Evolutionary conservation across 1,140 invertebrate genomes (phyloP).

Genomic region (Anastrepha obliqua): DNA sequence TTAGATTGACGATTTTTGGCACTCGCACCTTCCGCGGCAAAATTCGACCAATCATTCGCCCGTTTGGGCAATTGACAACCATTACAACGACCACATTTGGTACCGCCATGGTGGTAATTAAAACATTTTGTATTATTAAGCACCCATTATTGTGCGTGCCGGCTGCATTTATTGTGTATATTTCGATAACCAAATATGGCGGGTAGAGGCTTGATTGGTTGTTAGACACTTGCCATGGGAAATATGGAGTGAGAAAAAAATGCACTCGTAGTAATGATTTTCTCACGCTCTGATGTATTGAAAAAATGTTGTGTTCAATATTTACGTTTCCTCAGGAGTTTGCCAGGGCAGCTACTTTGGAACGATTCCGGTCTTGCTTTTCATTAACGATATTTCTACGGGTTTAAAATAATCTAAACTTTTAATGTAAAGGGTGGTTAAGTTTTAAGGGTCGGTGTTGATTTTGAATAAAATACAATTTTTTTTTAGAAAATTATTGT

Average conservation of each 20-base stretch:
- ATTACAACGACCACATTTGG: constrained; percentile 28
- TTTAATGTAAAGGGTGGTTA: too few relatives aligned
- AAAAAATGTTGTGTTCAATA: too few relatives aligned
- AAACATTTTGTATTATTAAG: constrained; percentile 35
- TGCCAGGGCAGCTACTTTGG: too few relatives aligned
- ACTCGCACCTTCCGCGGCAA: constrained; percentile 30
- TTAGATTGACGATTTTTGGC: constrained; percentile 22
- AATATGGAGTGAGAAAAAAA: not conserved
- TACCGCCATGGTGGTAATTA: constrained; percentile 42
- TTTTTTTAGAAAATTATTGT: too few relatives aligned
- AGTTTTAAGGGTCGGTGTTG: too few relatives aligned
- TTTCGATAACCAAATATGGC: not conserved
- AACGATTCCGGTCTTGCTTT: too few relatives aligned
- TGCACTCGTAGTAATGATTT: not conserved
- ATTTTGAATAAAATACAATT: too few relatives aligned
- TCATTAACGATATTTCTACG: too few relatives aligned
- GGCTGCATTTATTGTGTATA: not conserved
- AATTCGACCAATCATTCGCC: constrained; percentile 27
- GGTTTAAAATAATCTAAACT: too few relatives aligned
- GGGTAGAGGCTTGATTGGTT: not conserved
- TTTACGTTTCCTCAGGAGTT: too few relatives aligned
- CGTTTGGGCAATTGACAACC: constrained; percentile 19
- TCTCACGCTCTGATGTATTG: not conserved
- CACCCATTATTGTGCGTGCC: constrained; percentile 13
- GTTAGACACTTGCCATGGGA: not conserved